Evolutionary conservation across 2,888 invertebrate species (phyloP).

Genomic region (Tinea pellionella): DNA sequence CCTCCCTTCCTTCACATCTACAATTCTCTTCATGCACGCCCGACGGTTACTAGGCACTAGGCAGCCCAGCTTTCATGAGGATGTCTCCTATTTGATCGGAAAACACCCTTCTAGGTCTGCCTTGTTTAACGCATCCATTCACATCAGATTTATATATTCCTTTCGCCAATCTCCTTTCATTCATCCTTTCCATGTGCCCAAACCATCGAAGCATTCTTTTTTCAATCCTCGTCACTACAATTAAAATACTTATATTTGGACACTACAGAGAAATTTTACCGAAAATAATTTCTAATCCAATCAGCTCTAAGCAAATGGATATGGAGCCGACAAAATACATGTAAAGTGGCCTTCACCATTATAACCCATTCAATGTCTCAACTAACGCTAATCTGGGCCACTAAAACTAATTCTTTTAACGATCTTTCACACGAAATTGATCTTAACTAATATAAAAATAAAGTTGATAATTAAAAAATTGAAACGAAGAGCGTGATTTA

Average conservation of each 20-base stretch:
- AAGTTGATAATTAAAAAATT: constrained; percentile 17
- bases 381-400: constrained; percentile 1
- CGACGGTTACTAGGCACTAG: no score
- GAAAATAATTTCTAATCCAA: constrained; percentile 48
- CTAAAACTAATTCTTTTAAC: not conserved
- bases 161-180: no score
- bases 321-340: constrained; percentile 51
- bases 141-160: no score
- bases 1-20: no score
- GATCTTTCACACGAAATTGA: not conserved
- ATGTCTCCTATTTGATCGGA: no score
- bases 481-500: not conserved
- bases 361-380: not conserved
- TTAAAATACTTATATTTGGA: not conserved
- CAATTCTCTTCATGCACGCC: no score
- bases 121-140: no score
- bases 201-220: no score
- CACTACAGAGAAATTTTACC: not conserved
- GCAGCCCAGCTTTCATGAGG: no score
- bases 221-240: no score
- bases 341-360: constrained; percentile 46
- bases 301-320: constrained; percentile 53
- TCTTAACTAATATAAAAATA: constrained; percentile 11
- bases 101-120: no score
- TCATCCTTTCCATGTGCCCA: no score